These are phyloP conservation scores for human DNA, from an alignment of 2,113 vertebrate species.

Conservation along the genomic window GRCh38 chr2:43516501-43517000, in stretches of 20 bases:
- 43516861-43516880: not conserved
- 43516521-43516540: not conserved
- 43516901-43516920: not conserved
- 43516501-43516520: not conserved
- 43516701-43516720: not conserved
- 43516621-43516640: not conserved
- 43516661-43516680: not conserved
- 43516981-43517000: slow-evolving; percentile 9
- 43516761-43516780: not conserved
- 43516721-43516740: not conserved
- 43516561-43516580: not conserved
- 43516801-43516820: not conserved
- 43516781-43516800: slow-evolving; percentile 26
- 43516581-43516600: not conserved
- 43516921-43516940: not conserved
- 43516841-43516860: not conserved
- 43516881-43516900: not conserved
- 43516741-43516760: slow-evolving; percentile 3
- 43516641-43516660: not conserved
- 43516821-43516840: not conserved
- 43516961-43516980: not conserved
- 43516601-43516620: not conserved
- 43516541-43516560: not conserved
- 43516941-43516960: not conserved
- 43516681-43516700: not conserved